Conservation (phyloP, 2,113 vertebrate genomes). For the Corythaeola cristata region DNA sequence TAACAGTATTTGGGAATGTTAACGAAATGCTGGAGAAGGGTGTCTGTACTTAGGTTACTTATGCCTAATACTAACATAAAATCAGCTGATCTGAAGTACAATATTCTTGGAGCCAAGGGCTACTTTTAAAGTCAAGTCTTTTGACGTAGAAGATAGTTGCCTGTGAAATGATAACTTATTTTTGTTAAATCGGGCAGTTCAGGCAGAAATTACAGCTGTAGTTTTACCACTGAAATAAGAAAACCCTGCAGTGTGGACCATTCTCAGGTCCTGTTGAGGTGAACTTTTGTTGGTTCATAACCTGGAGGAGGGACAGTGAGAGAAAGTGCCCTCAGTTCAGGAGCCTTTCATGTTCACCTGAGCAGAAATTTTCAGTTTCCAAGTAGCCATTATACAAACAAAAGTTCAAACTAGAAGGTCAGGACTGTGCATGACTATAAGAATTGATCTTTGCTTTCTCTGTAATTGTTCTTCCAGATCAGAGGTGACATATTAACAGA, state of each 20-base stretch:
- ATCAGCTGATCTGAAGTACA: not conserved
- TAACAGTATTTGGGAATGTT: not conserved
- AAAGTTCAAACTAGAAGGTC: not conserved
- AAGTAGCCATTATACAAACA: not conserved
- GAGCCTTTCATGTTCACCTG: not conserved
- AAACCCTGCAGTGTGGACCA: not conserved
- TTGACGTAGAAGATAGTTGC: not conserved
- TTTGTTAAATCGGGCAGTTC: not conserved
- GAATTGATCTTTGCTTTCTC: not conserved
- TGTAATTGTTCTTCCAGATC: not conserved
- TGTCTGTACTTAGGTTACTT: not conserved
- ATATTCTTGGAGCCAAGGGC: not conserved
- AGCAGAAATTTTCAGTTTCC: not conserved
- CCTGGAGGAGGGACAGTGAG: not conserved
- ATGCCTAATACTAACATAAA: not conserved
- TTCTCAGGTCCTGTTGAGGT: not conserved
- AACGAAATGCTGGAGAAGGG: not conserved
- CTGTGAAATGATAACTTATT: not conserved
- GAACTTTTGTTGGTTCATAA: not conserved
- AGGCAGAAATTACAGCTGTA: not conserved
- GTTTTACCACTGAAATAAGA: not conserved
- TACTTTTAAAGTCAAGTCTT: not conserved
- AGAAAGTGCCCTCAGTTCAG: not conserved
- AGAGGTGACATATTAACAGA: not conserved
- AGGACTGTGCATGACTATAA: not conserved